Percentiles rank a stretch among this genome's conserved stretches.
These are phyloP conservation scores for Papilio xuthus DNA, from an alignment of 1,140 invertebrate species.

Conservation along the genomic window DNA sequence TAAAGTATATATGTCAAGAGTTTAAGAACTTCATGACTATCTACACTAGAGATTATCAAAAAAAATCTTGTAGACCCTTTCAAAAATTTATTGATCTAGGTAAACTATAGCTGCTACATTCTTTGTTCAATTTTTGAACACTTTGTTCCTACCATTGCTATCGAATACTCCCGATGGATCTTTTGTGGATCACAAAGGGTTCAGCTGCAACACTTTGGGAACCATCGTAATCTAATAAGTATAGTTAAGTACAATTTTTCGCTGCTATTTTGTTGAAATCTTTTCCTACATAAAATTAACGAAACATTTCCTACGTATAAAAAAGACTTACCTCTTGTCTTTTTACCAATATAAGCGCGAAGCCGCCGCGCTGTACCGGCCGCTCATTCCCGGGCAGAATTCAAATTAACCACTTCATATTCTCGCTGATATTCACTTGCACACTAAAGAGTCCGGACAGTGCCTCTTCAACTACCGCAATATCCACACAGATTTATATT, in stretches of 20 bases:
- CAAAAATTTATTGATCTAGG: too few species aligned
- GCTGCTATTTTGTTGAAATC: not conserved
- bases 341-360: slow-evolving; percentile 36
- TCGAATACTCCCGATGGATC: not conserved
- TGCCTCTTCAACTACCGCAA: slow-evolving; percentile 21
- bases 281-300: not conserved
- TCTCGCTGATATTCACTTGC: slow-evolving; percentile 54
- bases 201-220: not conserved
- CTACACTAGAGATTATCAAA: too few species aligned
- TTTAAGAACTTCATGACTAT: too few species aligned
- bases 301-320: slow-evolving; percentile 19
- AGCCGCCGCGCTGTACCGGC: slow-evolving; percentile 9
- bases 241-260: not conserved
- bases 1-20: not conserved
- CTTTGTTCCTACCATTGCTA: too few species aligned
- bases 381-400: slow-evolving; percentile 51
- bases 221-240: not conserved
- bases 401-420: slow-evolving; percentile 72
- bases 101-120: too few species aligned
- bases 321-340: slow-evolving; percentile 45
- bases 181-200: not conserved
- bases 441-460: slow-evolving; percentile 46
- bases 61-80: too few species aligned
- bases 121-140: too few species aligned
- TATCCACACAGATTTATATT: not conserved